These are phyloP conservation scores for Bufo bufo DNA, from an alignment of 2,113 vertebrate species.

Conservation along the genomic window DNA sequence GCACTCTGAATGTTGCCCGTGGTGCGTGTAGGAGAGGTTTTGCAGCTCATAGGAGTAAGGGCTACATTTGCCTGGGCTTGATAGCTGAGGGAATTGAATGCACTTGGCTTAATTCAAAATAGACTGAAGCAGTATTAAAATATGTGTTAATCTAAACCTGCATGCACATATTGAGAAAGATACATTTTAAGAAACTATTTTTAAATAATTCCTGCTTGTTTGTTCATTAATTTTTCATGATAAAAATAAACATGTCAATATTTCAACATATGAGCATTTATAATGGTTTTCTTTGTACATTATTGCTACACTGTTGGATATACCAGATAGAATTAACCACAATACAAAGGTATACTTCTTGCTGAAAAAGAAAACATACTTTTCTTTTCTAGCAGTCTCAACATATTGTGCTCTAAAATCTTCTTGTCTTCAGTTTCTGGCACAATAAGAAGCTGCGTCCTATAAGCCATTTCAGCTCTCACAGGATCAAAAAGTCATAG, in stretches of 20 bases:
- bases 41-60: conserved; percentile 33
- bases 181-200: background rate
- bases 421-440: background rate
- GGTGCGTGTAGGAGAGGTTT: conserved; percentile 31
- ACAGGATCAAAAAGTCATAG: background rate
- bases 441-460: background rate
- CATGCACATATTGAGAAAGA: background rate
- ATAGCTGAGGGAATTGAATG: conserved; percentile 54
- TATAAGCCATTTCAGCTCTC: background rate
- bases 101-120: conserved; percentile 43
- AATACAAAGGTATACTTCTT: background rate
- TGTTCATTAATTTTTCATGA: background rate
- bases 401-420: too few relatives aligned
- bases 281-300: background rate
- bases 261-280: background rate
- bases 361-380: background rate
- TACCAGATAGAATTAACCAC: background rate
- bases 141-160: background rate
- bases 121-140: conserved; percentile 3
- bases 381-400: too few relatives aligned
- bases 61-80: conserved; percentile 43
- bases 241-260: background rate
- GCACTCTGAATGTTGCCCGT: conserved; percentile 46
- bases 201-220: background rate
- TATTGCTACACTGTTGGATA: background rate